phyloP scores from a whole-genome alignment of 2,113 vertebrate species.

The Artemisiospiza belli region DNA sequence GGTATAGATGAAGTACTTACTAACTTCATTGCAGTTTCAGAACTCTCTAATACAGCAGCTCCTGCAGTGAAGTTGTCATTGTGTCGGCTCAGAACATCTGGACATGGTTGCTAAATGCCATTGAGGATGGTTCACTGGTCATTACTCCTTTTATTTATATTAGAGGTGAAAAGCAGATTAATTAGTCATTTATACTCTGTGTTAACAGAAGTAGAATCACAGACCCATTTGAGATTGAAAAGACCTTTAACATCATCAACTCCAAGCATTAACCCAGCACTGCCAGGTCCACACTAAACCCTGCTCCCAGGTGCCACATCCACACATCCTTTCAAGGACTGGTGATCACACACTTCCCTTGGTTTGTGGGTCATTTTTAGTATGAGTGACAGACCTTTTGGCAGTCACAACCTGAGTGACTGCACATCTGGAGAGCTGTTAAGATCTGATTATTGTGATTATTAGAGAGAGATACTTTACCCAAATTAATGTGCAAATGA shows the following conservation, averaged over 20 bases:
- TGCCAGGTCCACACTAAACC: background rate
- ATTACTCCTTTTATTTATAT: background rate
- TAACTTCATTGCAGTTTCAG: background rate
- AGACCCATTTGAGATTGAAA: background rate
- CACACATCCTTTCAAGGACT: background rate
- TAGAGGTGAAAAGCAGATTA: background rate
- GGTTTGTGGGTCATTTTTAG: background rate
- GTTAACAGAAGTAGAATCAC: background rate
- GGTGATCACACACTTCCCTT: background rate
- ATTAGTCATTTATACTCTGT: background rate
- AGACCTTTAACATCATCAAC: background rate
- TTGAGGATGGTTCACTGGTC: background rate
- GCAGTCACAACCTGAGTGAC: background rate
- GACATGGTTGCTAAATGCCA: background rate
- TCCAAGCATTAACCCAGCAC: background rate
- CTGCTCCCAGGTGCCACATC: background rate
- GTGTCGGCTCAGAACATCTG: background rate
- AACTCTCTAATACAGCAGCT: background rate
- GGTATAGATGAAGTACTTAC: background rate
- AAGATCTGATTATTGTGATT: background rate
- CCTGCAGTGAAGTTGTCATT: background rate
- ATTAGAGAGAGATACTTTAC: background rate
- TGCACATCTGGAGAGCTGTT: background rate
- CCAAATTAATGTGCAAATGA: background rate
- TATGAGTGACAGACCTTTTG: background rate